Conservation (phyloP, 2,113 vertebrate species). For the Candoia aspera region DNA sequence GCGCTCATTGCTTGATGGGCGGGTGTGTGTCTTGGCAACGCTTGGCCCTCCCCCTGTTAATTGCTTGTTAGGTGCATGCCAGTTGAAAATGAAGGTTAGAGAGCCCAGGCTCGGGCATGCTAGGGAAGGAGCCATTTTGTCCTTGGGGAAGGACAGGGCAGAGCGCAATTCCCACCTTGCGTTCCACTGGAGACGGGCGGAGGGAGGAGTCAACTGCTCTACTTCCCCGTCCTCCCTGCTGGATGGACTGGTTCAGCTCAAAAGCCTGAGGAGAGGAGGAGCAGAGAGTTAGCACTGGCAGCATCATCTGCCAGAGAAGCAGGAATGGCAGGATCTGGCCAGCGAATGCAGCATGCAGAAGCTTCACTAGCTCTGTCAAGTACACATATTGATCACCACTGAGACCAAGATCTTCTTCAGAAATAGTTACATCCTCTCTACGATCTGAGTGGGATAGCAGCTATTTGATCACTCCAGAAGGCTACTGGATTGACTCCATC, state of each 20-base stretch:
- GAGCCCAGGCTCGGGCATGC: slow-evolving; percentile 40
- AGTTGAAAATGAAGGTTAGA: slow-evolving; percentile 44
- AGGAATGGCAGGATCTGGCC: slow-evolving; percentile 31
- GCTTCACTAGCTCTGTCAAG: neutral
- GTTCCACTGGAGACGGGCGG: slow-evolving; percentile 84
- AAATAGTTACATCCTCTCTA: neutral
- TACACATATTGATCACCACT: neutral
- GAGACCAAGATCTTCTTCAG: neutral
- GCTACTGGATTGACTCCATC: neutral
- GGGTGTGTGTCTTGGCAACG: accelerated
- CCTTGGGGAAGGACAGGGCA: slow-evolving; percentile 61
- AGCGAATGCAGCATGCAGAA: neutral
- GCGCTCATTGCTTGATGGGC: slow-evolving; percentile 31
- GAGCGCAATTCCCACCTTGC: slow-evolving; percentile 88
- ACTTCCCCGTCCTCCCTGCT: slow-evolving; percentile 90
- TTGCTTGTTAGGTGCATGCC: slow-evolving; percentile 44
- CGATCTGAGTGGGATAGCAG: neutral
- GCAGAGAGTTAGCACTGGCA: slow-evolving; percentile 68
- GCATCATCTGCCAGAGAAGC: slow-evolving; percentile 11
- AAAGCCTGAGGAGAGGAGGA: slow-evolving; percentile 80
- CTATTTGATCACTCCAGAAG: neutral
- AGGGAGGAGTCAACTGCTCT: slow-evolving; percentile 84
- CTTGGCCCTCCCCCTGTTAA: neutral
- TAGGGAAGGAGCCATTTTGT: slow-evolving; percentile 20
- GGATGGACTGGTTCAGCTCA: slow-evolving; percentile 78